These are phyloP conservation scores for Mercenaria mercenaria DNA, from an alignment of 1,140 invertebrate genomes.

Conservation along the genomic window DNA sequence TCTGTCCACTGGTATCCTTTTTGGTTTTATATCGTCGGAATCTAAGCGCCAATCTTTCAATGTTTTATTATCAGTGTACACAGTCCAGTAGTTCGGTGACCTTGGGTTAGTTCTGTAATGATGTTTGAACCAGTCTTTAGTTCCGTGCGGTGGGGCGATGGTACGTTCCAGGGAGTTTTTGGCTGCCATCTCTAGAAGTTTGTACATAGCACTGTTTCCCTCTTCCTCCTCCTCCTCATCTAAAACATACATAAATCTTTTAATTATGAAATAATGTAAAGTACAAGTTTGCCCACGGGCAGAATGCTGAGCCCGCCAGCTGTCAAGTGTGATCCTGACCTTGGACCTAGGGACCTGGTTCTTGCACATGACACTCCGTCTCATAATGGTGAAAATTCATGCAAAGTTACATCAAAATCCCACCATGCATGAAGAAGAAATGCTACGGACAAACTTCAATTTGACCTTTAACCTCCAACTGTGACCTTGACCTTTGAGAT, in stretches of 20 bases:
- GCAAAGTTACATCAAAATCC: no score
- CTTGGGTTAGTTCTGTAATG: slow-evolving; percentile 57
- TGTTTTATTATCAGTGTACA: slow-evolving; percentile 53
- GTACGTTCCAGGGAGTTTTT: slow-evolving; percentile 53
- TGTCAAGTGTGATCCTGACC: no score
- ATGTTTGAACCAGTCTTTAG: slow-evolving; percentile 60
- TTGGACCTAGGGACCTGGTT: no score
- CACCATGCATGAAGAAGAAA: no score
- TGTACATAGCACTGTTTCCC: slow-evolving; percentile 4
- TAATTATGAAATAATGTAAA: neutral
- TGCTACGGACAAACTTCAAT: no score
- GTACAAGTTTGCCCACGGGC: neutral
- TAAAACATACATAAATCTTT: neutral
- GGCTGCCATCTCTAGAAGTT: slow-evolving; percentile 38
- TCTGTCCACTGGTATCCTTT: slow-evolving; percentile 48
- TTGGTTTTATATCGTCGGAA: slow-evolving; percentile 3
- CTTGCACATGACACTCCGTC: no score
- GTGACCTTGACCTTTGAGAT: no score
- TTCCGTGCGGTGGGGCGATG: slow-evolving; percentile 38
- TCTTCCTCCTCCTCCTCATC: slow-evolving; percentile 12
- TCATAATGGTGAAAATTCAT: no score
- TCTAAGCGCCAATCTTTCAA: slow-evolving; percentile 57
- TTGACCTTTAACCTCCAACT: no score
- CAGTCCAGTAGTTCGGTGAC: slow-evolving; percentile 70
- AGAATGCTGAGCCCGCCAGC: no score